These are phyloP conservation scores for Cactoblastis cactorum DNA, from an alignment of 2,888 invertebrate species.

Conservation along the genomic window DNA sequence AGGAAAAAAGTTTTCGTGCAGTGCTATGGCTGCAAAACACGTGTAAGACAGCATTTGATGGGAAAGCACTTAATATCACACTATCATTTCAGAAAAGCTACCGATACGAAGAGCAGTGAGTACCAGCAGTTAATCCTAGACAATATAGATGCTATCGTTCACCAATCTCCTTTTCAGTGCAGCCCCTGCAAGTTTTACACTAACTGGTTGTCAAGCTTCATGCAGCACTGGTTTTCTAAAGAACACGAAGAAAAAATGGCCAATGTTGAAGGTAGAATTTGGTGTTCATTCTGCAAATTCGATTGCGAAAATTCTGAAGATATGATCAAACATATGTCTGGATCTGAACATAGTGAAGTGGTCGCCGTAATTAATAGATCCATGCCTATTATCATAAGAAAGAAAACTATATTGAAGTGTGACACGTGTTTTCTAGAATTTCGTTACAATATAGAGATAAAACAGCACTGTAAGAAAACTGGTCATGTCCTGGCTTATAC, in stretches of 20 bases:
- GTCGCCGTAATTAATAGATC: conserved; percentile 88
- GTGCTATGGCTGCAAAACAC: conserved; percentile 86
- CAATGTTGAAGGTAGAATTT: conserved; percentile 80
- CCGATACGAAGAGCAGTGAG: conserved; percentile 75
- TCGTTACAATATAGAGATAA: conserved; percentile 86
- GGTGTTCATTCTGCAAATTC: conserved; percentile 87
- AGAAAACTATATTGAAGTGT: conserved; percentile 82
- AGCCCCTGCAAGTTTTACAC: conserved; percentile 91
- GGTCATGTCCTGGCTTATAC: conserved; percentile 73
- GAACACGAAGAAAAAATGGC: conserved; percentile 77
- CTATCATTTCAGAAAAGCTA: conserved; percentile 88
- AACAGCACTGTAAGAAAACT: conserved; percentile 77
- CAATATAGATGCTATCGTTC: conserved; percentile 87
- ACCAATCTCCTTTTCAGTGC: conserved; percentile 92
- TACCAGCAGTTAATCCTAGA: conserved; percentile 84
- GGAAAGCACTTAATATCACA: conserved; percentile 93
- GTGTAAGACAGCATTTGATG: conserved; percentile 83
- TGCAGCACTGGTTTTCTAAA: conserved; percentile 86
- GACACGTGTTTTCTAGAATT: conserved; percentile 83
- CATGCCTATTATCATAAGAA: conserved; percentile 87
- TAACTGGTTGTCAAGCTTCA: conserved; percentile 84
- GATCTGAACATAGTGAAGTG: conserved; percentile 84
- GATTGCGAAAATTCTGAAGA: conserved; percentile 80
- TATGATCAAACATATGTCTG: conserved; percentile 84
- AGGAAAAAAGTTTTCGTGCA: conserved; percentile 80